Base-by-base conservation (phyloP, 2,113 vertebrate species). In the Ctenodactylus gundi region DNA sequence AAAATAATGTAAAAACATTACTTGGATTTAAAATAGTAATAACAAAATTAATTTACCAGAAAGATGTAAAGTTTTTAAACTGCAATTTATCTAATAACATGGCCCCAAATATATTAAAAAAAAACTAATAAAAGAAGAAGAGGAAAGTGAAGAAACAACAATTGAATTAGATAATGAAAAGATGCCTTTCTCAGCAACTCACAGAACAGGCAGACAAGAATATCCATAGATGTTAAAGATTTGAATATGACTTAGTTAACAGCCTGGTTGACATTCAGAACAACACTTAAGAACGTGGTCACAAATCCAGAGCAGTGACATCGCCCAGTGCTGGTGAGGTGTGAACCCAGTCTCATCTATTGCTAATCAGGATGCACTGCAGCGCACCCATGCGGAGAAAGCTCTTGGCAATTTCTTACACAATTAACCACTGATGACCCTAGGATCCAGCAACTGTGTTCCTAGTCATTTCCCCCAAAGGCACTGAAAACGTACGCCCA, bases 11-110 rank as follows among this genome's bases (percentile, higher is more conserved):
- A 67, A 87, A 93, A 94, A 31, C 7, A 49, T 58, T 31, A 53
- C 0, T 68, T 9, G 44, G 31, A 36, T 58, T 51, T 62, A 41
- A 81, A 75, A 86, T 31, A 62, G 55, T 36, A 25, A 76, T 80
- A 83, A 90, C n/a, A 75, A 65, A 85, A 82, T 64, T 65, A 84
- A 70, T 49, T 93, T 64, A 86, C 29, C 73, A 95, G 25, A 82
- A 51, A 91, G 39, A 46, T 18, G 7, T 7, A 84, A 53, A 29
- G n/a, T 57, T 36, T 86, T 83, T 67, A 92, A 82, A 64, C 4
- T 77, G 27, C 17, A 86, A 73, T 62, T 41, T 23, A 85, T 18
- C 73, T 86, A 78, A n/a, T 81, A 85, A 77, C 17, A 92, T 29
- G 8, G 6, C 17, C 55, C 70, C 75, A 51, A 75, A 86, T 44